A percentile compares a stretch with the other conserved stretches of the same genome.
Conservation (phyloP, 2,888 invertebrate genomes). For the Zaprionus obscuricornis region DNA sequence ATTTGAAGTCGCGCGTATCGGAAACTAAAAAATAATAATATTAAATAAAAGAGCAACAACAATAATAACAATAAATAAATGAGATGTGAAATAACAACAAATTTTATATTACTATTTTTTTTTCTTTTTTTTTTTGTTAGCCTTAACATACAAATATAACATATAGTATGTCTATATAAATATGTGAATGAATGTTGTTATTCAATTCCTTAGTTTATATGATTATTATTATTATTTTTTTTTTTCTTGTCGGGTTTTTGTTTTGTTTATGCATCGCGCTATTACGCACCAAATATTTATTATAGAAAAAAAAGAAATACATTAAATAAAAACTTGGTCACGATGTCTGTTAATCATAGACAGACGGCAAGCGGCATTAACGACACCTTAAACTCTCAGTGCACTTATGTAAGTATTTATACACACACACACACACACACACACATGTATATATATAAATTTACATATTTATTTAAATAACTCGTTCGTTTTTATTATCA, state of each 20-base stretch:
- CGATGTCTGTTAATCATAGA: constrained; percentile 27
- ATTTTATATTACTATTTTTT: neutral
- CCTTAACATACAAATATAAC: neutral
- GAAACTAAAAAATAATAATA: too few relatives aligned
- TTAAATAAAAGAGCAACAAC: too few relatives aligned
- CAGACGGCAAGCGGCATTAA: too few relatives aligned
- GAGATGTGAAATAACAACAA: constrained; percentile 5
- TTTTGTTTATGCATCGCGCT: constrained; percentile 22
- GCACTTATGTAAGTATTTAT: too few relatives aligned
- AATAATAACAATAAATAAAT: neutral
- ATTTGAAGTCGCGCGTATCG: too few relatives aligned
- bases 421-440: too few relatives aligned
- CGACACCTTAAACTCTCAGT: too few relatives aligned
- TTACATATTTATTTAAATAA: too few relatives aligned
- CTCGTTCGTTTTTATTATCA: too few relatives aligned
- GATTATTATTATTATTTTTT: constrained; percentile 14
- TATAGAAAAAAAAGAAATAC: constrained; percentile 23
- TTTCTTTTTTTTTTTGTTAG: neutral
- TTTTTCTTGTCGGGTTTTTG: constrained; percentile 24
- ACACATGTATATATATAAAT: too few relatives aligned
- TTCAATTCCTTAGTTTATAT: constrained; percentile 28
- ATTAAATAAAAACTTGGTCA: constrained; percentile 39
- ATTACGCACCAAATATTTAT: constrained; percentile 59
- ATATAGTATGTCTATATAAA: constrained; percentile 9
- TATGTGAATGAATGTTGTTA: constrained; percentile 42